phyloP scores from a whole-genome alignment of 2,797 vertebrate species.

The Urosaurus nigricauda region DNA sequence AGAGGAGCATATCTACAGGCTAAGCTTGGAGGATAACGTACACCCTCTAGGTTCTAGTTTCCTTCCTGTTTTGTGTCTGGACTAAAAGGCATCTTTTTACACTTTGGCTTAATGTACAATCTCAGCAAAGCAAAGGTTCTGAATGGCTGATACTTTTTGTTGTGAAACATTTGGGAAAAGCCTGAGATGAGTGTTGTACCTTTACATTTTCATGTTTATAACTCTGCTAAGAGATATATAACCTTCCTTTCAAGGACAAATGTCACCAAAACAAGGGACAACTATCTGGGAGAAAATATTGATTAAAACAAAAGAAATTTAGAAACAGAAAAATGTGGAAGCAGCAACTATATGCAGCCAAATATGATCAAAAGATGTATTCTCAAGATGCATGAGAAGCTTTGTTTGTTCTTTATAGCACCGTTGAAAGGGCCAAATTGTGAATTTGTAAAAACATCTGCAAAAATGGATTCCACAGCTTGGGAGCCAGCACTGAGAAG shows the following conservation, averaged over 20 bases:
- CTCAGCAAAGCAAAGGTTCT: neutral
- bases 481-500: neutral
- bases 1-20: neutral
- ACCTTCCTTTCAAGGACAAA: neutral
- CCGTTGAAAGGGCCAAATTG: neutral
- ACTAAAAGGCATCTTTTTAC: neutral
- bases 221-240: conserved; percentile 6
- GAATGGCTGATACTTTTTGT: neutral
- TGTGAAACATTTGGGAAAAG: neutral
- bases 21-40: neutral
- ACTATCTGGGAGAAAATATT: neutral
- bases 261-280: neutral
- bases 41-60: too few species aligned
- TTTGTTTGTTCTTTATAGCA: neutral
- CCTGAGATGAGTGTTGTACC: neutral
- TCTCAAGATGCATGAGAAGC: too few species aligned
- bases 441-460: neutral
- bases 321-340: neutral
- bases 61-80: too few species aligned
- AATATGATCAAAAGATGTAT: neutral
- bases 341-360: neutral
- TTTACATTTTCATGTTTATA: neutral
- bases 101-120: neutral
- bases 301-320: neutral
- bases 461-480: neutral